Percentiles rank a stretch among this genome's conserved stretches.
phyloP scores from a whole-genome alignment of 2,888 invertebrate species.

The Argyresthia albistria region DNA sequence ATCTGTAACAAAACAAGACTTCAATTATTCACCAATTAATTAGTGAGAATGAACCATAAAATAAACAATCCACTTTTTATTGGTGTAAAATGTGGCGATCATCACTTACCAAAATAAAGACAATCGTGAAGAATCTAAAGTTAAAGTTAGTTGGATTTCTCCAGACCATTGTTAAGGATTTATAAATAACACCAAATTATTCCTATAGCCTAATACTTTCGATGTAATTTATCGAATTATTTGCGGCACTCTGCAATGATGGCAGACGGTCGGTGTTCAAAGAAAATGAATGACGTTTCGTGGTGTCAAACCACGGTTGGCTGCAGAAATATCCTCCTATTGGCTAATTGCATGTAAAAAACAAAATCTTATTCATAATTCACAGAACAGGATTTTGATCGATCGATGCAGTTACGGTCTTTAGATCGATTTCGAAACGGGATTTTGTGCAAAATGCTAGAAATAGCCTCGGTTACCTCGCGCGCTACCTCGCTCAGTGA shows the following conservation, averaged over 20 bases:
- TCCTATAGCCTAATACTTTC: not conserved
- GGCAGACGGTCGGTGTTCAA: not conserved
- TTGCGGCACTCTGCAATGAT: not conserved
- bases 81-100: not conserved
- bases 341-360: too few relatives aligned
- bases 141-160: not conserved
- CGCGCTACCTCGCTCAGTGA: too few relatives aligned
- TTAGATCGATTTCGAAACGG: too few relatives aligned
- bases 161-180: not conserved
- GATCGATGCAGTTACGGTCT: too few relatives aligned
- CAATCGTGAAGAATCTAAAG: not conserved
- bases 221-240: not conserved
- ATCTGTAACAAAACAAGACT: slow-evolving; percentile 56
- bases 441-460: too few relatives aligned
- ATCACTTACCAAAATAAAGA: slow-evolving; percentile 3
- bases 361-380: too few relatives aligned
- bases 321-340: not conserved
- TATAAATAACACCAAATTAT: not conserved
- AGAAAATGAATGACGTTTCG: too few relatives aligned
- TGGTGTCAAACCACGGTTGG: not conserved
- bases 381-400: too few relatives aligned
- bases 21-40: slow-evolving; percentile 38
- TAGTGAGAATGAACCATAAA: slow-evolving; percentile 46
- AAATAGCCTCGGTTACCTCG: too few relatives aligned
- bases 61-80: slow-evolving; percentile 31